Conservation (phyloP, 1,140 invertebrate genomes). For the Pseudomyrmex pallidus region DNA sequence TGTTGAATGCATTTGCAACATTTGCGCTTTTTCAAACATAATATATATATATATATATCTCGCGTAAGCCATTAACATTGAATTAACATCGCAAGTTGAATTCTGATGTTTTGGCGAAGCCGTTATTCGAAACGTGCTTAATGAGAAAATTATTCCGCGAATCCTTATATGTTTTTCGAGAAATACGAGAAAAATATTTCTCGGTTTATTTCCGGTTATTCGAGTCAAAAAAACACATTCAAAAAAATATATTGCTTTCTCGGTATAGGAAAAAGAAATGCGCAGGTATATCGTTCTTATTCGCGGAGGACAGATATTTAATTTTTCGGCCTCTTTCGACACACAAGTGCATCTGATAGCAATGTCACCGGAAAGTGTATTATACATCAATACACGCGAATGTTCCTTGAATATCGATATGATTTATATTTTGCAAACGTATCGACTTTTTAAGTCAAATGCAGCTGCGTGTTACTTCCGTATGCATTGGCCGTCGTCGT, state of each 20-base stretch:
- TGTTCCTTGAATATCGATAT: conserved; percentile 62
- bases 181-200: background rate
- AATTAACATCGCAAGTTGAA: conserved; percentile 9
- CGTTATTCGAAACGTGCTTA: background rate
- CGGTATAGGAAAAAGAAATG: background rate
- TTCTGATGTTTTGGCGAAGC: background rate
- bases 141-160: background rate
- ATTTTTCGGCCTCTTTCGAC: conserved; percentile 28
- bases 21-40: background rate
- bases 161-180: background rate
- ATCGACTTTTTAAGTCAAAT: conserved; percentile 64
- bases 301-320: conserved; percentile 19
- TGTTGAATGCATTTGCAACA: conserved; percentile 8
- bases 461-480: conserved; percentile 64
- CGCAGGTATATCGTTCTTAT: background rate
- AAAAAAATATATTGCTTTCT: background rate
- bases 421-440: conserved; percentile 68
- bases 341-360: conserved; percentile 56
- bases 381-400: conserved; percentile 60
- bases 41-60: background rate
- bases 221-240: too few species aligned
- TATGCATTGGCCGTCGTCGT: conserved; percentile 61
- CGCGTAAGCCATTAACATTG: conserved; percentile 8
- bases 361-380: conserved; percentile 53
- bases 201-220: background rate